Evolutionary conservation across 35 echinoderm and acorn worm genomes (phyloP).

Genomic region (Eucidaris tribuloides): DNA sequence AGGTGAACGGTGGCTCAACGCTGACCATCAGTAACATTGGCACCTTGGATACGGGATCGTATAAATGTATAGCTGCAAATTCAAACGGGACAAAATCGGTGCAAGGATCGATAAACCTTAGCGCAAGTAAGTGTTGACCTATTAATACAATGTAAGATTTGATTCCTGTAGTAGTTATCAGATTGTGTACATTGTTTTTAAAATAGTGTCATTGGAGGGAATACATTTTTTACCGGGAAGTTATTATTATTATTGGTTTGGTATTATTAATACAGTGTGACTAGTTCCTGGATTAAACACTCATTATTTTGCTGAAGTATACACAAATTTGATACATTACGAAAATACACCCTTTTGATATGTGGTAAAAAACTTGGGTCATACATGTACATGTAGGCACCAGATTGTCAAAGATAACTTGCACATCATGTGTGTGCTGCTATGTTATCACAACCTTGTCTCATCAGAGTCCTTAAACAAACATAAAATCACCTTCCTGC

Average conservation of each 20-base stretch:
- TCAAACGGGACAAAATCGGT: slow-evolving; percentile 39
- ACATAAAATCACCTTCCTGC: neutral
- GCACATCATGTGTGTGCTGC: neutral
- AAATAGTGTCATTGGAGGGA: neutral
- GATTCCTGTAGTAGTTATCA: neutral
- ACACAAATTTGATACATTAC: too few species aligned
- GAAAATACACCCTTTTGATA: too few species aligned
- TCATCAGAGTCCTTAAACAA: neutral
- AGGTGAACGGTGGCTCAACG: slow-evolving; percentile 72
- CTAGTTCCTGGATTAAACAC: neutral
- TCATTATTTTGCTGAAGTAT: too few species aligned
- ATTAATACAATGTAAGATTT: neutral
- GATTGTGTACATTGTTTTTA: neutral
- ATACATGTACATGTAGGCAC: neutral
- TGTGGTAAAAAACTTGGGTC: too few species aligned
- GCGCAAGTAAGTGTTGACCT: slow-evolving; percentile 54
- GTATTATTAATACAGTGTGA: neutral
- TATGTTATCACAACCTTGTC: neutral
- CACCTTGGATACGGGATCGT: slow-evolving; percentile 71
- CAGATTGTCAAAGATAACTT: neutral
- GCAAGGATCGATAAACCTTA: slow-evolving; percentile 50
- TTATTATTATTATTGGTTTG: neutral
- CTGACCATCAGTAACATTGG: slow-evolving; percentile 76
- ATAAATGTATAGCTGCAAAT: slow-evolving; percentile 84
- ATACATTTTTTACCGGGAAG: too few species aligned